phyloP scores from a whole-genome alignment of 2,888 invertebrate genomes.

The Octonoba sinensis region DNA sequence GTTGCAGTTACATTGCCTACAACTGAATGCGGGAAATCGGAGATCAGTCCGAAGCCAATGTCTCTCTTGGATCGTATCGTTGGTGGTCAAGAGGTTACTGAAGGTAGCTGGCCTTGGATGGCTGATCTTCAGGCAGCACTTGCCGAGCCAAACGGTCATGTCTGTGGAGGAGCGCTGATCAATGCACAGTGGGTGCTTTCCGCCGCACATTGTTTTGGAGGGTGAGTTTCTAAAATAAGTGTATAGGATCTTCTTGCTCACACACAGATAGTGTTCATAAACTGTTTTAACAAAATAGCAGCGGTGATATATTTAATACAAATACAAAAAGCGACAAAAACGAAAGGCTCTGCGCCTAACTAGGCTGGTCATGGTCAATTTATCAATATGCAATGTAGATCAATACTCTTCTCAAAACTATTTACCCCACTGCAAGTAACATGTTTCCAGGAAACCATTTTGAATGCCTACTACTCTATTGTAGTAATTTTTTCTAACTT shows the following conservation, averaged over 20 bases:
- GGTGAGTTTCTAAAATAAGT: too few relatives aligned
- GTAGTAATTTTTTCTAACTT: too few relatives aligned
- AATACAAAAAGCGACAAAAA: too few relatives aligned
- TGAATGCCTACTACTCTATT: too few relatives aligned
- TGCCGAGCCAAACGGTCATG: constrained; percentile 45
- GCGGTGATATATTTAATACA: too few relatives aligned
- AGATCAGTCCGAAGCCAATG: constrained; percentile 9
- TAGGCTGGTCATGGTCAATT: too few relatives aligned
- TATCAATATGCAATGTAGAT: too few relatives aligned
- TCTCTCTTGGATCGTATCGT: constrained; percentile 43
- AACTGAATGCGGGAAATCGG: constrained; percentile 19
- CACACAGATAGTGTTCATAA: neutral
- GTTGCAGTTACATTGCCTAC: neutral
- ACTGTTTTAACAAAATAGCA: too few relatives aligned
- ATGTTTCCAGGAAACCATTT: too few relatives aligned
- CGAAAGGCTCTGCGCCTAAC: too few relatives aligned
- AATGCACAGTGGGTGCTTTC: constrained; percentile 52
- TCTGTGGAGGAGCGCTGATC: constrained; percentile 50
- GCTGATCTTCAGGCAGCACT: constrained; percentile 36
- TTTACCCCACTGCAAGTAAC: too few relatives aligned
- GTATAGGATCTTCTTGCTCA: neutral
- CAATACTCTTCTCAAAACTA: too few relatives aligned
- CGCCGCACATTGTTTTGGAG: constrained; percentile 52
- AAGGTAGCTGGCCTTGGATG: constrained; percentile 62
- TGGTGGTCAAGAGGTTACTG: constrained; percentile 38